Conservation (phyloP, 1,140 invertebrate genomes). For the Aethina tumida region DNA sequence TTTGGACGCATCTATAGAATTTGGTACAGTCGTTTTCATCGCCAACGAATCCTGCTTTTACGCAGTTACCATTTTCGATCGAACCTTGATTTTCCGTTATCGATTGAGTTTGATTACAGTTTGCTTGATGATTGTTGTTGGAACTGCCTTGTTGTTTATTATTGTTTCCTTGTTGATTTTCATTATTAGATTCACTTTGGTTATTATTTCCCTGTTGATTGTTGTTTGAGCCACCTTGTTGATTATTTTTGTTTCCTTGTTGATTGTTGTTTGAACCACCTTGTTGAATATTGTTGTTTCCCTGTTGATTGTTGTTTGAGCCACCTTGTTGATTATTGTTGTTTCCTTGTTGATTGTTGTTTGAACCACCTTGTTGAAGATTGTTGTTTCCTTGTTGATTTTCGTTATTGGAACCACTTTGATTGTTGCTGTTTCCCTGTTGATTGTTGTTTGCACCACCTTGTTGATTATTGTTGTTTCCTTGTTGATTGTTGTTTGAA, state of each 20-base stretch:
- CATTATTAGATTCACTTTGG: constrained; percentile 4
- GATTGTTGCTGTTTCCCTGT: constrained; percentile 4
- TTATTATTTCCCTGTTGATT: too few species aligned
- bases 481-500: constrained; percentile 6
- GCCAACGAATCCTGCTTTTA: constrained; percentile 31
- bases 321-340: constrained; percentile 8
- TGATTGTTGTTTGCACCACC: constrained; percentile 6
- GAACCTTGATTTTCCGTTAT: constrained; percentile 9
- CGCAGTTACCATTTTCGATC: constrained; percentile 10
- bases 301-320: constrained; percentile 4
- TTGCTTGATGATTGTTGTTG: constrained; percentile 5
- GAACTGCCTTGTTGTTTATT: constrained; percentile 14
- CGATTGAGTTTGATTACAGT: constrained; percentile 6
- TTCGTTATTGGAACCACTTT: constrained; percentile 5
- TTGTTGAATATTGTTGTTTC: too few species aligned
- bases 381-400: constrained; percentile 3
- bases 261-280: not conserved
- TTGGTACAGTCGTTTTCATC: constrained; percentile 50
- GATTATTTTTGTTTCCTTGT: not conserved
- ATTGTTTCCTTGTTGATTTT: constrained; percentile 11
- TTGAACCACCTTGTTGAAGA: too few species aligned
- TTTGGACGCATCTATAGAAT: constrained; percentile 55
- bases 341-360: too few species aligned
- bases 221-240: too few species aligned
- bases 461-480: constrained; percentile 5